Evolutionary conservation across 2,797 vertebrate genomes (phyloP), one percentile per base, ranked within the genome.

Genomic region (Malurus splendens): DNA sequence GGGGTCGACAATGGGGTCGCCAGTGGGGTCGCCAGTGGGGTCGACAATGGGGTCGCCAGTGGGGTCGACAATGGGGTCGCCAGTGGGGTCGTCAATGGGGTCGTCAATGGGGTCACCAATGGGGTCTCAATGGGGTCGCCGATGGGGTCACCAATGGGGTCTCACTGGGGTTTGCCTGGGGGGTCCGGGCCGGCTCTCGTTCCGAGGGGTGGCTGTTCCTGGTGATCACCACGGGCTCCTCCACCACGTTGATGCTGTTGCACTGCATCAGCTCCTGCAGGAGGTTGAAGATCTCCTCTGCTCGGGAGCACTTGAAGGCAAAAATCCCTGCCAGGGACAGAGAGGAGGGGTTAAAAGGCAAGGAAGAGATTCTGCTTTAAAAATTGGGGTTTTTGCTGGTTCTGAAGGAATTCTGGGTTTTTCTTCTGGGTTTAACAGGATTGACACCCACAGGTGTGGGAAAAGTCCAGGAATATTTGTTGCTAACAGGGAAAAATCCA

Each of bases 191-290:
- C 95, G 98, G 97, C 57, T 98, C 98, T 87, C 97, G 97, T 60
- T 99, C 98, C 4, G 97, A 95, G 6, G 98, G 97, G 94, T 98
- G 99, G 89, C 98, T 98, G 39, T 96, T 97, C 87, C 98, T 98
- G 87, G 98, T 98, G 95, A 99, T 97, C 95, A 99, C 97, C 94
- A 99, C 98, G 0, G 99, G 99, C 94, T 99, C 99, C 56, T 99
- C 99, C 93, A 98, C 98, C 87, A 99, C 98, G 5, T 98, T 99
- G 96, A 99, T 99, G 95, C 99, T 99, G 97, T 99, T 99, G 86
- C 99, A 99, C 91, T 99, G 99, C 99, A 99, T 99, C 96, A 99
- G 97, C 82, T 99, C 99, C 97, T 99, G 99, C 50, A 99, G 98
- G 85, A 99, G 97, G 93, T 98, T 99, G 96, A 99, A 99, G 96